These are phyloP conservation scores for Drosophila malerkotliana DNA, from an alignment of 1,140 invertebrate species.

Conservation along the genomic window DNA sequence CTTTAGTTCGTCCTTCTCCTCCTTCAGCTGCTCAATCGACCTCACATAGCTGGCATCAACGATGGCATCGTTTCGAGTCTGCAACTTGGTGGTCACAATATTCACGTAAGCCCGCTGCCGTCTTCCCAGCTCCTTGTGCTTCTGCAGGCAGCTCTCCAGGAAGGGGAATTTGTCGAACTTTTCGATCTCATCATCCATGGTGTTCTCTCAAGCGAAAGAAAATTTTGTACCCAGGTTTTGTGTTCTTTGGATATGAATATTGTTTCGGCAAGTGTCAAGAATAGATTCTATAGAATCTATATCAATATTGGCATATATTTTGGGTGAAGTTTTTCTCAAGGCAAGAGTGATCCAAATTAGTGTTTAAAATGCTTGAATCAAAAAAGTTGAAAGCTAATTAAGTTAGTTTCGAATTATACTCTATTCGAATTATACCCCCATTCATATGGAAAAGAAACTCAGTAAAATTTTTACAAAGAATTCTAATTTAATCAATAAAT, in stretches of 20 bases:
- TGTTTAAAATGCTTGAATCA: no score
- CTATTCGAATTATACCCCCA: no score
- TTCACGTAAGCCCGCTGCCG: slow-evolving; percentile 72
- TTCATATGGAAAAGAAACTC: no score
- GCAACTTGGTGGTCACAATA: slow-evolving; percentile 53
- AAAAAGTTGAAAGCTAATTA: no score
- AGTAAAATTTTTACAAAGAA: no score
- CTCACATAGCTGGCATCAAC: slow-evolving; percentile 65
- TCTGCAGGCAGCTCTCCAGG: slow-evolving; percentile 56
- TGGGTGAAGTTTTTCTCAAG: not conserved
- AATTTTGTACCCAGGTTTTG: not conserved
- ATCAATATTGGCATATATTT: not conserved
- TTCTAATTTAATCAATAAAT: no score
- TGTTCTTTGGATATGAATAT: not conserved
- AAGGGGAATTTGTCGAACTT: slow-evolving; percentile 23
- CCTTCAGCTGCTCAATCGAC: slow-evolving; percentile 58
- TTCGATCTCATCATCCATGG: not conserved
- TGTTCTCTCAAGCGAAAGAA: not conserved
- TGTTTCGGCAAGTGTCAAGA: not conserved
- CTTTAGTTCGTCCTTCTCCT: slow-evolving; percentile 64
- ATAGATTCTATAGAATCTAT: no score
- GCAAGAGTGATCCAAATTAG: not conserved
- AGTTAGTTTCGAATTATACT: no score
- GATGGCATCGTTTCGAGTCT: slow-evolving; percentile 65
- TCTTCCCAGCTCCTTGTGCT: slow-evolving; percentile 49